A percentile compares a stretch with the other conserved stretches of the same genome.
Evolutionary conservation across 2,888 invertebrate species (phyloP).

Genomic region (Epinotia ramella): DNA sequence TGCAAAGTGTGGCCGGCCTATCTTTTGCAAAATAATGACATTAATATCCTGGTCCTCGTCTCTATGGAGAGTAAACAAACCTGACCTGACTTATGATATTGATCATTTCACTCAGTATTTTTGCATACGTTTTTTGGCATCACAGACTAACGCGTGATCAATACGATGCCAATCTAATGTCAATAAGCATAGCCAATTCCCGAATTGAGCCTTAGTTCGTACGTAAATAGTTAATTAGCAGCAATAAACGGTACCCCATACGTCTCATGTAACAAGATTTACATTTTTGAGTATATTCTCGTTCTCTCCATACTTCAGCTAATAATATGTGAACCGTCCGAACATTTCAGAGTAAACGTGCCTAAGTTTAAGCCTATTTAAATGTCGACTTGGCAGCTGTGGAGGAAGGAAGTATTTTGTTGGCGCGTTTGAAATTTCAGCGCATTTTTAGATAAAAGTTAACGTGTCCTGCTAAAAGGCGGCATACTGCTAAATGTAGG

Average conservation of each 20-base stretch:
- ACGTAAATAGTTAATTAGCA: not conserved
- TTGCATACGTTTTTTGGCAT: too few species aligned
- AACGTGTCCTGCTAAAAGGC: constrained; percentile 22
- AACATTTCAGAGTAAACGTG: constrained; percentile 48
- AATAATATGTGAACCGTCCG: constrained; percentile 43
- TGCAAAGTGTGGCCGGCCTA: too few species aligned
- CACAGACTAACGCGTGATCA: too few species aligned
- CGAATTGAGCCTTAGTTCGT: not conserved
- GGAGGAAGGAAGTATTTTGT: constrained; percentile 54
- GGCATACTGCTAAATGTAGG: not conserved
- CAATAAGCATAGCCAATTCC: not conserved
- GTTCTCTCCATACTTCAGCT: constrained; percentile 31
- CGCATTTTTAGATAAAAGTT: constrained; percentile 45
- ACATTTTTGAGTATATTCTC: constrained; percentile 16
- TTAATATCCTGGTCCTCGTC: too few species aligned
- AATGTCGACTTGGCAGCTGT: constrained; percentile 51
- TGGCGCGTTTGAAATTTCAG: constrained; percentile 52
- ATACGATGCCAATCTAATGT: not conserved
- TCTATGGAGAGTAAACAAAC: too few species aligned
- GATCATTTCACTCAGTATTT: too few species aligned
- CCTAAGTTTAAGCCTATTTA: constrained; percentile 51
- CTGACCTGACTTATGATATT: too few species aligned
- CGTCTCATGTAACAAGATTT: not conserved
- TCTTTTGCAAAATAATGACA: too few species aligned
- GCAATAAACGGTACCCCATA: not conserved